Percentiles rank a stretch among this genome's conserved stretches.
Conservation (phyloP, 2,888 invertebrate species). For the Congeria kusceri region DNA sequence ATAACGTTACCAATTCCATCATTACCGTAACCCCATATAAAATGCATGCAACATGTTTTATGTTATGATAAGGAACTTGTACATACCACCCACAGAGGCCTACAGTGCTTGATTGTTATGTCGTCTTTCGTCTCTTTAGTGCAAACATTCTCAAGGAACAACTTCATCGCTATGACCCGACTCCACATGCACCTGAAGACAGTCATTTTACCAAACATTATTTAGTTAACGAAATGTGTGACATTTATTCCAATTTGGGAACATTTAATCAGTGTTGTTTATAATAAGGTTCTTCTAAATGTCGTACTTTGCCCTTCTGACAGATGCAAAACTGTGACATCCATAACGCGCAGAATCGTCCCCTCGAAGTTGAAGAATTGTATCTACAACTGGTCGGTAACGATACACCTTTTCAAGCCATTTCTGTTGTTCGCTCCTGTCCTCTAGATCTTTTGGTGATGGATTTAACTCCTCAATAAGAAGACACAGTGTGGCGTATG, state of each 20-base stretch:
- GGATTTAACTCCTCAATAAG: constrained; percentile 67
- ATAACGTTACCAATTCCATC: too few relatives aligned
- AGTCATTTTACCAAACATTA: neutral
- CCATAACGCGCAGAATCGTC: constrained; percentile 39
- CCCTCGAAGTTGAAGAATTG: constrained; percentile 29
- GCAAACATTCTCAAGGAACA: constrained; percentile 80
- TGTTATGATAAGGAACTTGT: too few relatives aligned
- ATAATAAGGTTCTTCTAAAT: neutral
- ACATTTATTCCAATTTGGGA: neutral
- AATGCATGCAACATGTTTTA: too few relatives aligned
- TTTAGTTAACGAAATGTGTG: too few relatives aligned
- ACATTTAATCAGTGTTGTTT: neutral
- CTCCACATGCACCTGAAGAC: constrained; percentile 73
- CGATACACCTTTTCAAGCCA: constrained; percentile 70
- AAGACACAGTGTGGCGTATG: constrained; percentile 55
- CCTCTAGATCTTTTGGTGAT: constrained; percentile 54
- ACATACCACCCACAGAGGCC: constrained; percentile 76
- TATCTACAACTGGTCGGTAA: constrained; percentile 67
- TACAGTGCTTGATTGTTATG: constrained; percentile 60
- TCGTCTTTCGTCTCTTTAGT: constrained; percentile 52
- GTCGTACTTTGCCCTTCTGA: constrained; percentile 22
- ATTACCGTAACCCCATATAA: too few relatives aligned
- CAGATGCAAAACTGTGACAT: constrained; percentile 22
- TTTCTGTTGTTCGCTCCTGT: constrained; percentile 43
- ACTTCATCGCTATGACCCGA: constrained; percentile 69